Percentiles rank a stretch among this genome's conserved stretches.
Evolutionary conservation across 2,113 vertebrate genomes (phyloP).

Genomic region (Erythrocercus mccallii): DNA sequence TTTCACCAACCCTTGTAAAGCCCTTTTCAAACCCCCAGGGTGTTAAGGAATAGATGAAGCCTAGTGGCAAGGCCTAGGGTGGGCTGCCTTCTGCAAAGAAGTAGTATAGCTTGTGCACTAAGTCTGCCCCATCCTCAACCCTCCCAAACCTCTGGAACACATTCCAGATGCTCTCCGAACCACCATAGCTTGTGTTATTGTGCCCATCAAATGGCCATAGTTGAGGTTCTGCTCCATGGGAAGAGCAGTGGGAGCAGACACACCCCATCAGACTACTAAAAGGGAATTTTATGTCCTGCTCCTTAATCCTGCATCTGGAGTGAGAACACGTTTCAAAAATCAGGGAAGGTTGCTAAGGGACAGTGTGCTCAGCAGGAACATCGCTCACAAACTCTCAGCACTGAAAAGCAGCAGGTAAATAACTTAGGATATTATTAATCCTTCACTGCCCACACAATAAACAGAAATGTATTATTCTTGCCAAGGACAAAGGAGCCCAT

Average conservation of each 20-base stretch:
- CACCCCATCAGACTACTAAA: background rate
- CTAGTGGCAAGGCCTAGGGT: background rate
- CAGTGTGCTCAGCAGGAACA: background rate
- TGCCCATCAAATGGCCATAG: background rate
- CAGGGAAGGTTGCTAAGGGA: conserved; percentile 28
- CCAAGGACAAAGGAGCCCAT: conserved; percentile 10
- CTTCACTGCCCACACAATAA: background rate
- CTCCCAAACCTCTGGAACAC: background rate
- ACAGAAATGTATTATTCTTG: conserved; percentile 31
- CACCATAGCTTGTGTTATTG: rapidly evolving
- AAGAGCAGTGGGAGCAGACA: background rate
- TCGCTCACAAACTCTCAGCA: background rate
- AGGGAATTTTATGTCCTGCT: background rate
- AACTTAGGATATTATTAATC: conserved; percentile 37
- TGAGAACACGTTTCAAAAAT: background rate
- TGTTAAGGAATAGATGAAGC: background rate
- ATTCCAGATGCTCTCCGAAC: background rate
- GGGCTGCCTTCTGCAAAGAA: background rate
- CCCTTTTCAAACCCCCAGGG: background rate
- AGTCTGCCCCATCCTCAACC: background rate
- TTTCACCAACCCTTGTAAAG: background rate
- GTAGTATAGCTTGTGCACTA: rapidly evolving
- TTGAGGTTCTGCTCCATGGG: background rate
- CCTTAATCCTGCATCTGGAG: background rate
- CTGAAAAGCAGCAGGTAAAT: conserved; percentile 10